Conservation (phyloP, 2,888 invertebrate species). For the Cetonia aurata region DNA sequence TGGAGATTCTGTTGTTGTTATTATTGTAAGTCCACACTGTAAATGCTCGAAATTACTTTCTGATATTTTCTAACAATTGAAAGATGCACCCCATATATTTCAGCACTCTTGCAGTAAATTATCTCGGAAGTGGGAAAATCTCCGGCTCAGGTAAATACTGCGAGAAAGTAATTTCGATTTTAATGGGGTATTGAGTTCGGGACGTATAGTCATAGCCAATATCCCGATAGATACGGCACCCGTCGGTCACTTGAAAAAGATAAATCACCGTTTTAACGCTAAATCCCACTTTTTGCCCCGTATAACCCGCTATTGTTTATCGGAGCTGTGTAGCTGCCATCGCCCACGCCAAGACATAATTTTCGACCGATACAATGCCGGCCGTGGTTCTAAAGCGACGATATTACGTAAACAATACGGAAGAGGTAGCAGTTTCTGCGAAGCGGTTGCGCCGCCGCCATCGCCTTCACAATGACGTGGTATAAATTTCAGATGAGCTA, state of each 20-base stretch:
- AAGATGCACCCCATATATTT: too few relatives aligned
- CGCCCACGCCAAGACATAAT: conserved; percentile 35
- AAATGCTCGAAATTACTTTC: too few relatives aligned
- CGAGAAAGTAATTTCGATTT: too few relatives aligned
- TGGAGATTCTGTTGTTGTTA: too few relatives aligned
- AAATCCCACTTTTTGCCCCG: conserved; percentile 16
- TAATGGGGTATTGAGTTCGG: too few relatives aligned
- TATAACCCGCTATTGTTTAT: conserved; percentile 32
- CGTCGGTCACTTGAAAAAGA: conserved; percentile 2
- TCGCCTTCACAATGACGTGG: conserved; percentile 35
- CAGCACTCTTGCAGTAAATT: too few relatives aligned
- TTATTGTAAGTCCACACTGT: too few relatives aligned
- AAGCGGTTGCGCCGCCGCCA: conserved; percentile 7
- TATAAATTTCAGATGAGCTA: conserved; percentile 36
- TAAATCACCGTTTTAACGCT: conserved; percentile 15
- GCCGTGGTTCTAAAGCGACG: conserved; percentile 23
- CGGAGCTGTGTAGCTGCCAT: conserved; percentile 19
- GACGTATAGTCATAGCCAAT: too few relatives aligned
- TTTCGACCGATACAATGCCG: conserved; percentile 35
- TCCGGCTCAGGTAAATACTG: too few relatives aligned
- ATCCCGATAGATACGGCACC: conserved; percentile 6
- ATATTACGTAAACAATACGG: conserved; percentile 42
- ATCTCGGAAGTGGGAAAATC: too few relatives aligned
- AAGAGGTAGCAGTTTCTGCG: conserved; percentile 36
- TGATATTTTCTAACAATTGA: too few relatives aligned